Percentiles rank a stretch among this genome's conserved stretches.
Evolutionary conservation across 2,797 vertebrate genomes (phyloP).

Genomic region (Gymnodraco acuticeps): DNA sequence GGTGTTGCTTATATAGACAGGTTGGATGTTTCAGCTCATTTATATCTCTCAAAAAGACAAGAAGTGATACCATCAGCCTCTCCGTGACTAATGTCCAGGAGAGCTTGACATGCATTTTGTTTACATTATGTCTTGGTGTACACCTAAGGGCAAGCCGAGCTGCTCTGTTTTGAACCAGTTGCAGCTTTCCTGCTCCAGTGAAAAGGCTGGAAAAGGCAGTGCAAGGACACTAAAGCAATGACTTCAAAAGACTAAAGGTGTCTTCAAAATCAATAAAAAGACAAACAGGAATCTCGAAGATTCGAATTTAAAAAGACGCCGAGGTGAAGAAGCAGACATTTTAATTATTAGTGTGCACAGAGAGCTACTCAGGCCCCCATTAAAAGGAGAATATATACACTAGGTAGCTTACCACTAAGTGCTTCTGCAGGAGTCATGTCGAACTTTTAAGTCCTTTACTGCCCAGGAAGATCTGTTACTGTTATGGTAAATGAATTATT

Average conservation of each 20-base stretch:
- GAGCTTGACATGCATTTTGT: no score
- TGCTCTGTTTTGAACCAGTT: no score
- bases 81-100: no score
- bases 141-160: no score
- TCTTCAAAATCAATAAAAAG: conserved; percentile 56
- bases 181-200: no score
- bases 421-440: conserved; percentile 68
- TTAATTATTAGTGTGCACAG: conserved; percentile 60
- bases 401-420: conserved; percentile 68
- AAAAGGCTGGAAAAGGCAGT: conserved; percentile 41
- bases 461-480: conserved; percentile 71
- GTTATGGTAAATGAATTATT: conserved; percentile 76
- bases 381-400: conserved; percentile 69
- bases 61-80: no score
- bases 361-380: conserved; percentile 63
- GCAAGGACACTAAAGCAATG: conserved; percentile 29
- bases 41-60: no score
- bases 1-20: no score
- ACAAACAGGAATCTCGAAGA: conserved; percentile 51
- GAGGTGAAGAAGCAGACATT: conserved; percentile 56
- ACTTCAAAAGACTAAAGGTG: conserved; percentile 25
- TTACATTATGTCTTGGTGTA: no score
- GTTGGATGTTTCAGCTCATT: no score
- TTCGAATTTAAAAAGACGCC: conserved; percentile 59
- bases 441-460: conserved; percentile 77